Evolutionary conservation across 2,113 vertebrate species (phyloP).

Genomic region (Smithornis capensis): DNA sequence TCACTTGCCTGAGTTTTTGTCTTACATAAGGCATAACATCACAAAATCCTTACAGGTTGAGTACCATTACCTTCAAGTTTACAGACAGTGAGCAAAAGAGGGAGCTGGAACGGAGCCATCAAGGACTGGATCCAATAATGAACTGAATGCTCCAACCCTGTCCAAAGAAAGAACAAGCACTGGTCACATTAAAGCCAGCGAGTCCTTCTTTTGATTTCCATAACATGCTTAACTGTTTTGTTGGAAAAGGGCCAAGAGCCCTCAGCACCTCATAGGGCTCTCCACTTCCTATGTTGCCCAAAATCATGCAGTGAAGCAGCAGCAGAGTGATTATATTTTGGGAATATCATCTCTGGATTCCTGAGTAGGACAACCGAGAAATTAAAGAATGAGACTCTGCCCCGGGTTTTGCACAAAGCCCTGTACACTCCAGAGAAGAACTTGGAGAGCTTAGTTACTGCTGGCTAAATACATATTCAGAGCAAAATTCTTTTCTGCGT

Average conservation of each 20-base stretch:
- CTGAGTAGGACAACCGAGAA: neutral
- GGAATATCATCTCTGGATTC: neutral
- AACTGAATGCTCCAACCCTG: neutral
- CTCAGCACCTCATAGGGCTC: neutral
- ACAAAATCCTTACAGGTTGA: neutral
- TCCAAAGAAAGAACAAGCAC: neutral
- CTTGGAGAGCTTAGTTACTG: neutral
- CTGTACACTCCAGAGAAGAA: neutral
- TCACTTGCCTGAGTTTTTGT: neutral
- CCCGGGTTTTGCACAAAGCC: neutral
- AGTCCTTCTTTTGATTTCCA: neutral
- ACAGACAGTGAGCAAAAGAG: neutral
- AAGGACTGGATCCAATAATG: neutral
- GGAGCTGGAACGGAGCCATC: neutral
- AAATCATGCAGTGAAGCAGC: neutral
- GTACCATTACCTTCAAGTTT: neutral
- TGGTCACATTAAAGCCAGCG: neutral
- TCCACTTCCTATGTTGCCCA: neutral
- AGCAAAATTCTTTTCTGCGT: slow-evolving; percentile 18
- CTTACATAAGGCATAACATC: neutral
- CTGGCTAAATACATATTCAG: slow-evolving; percentile 17
- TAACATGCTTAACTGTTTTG: neutral
- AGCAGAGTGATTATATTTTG: rapidly evolving
- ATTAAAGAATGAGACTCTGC: neutral
- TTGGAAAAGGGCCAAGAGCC: neutral